These are phyloP conservation scores for Denticeps clupeoides DNA, from an alignment of 2,797 vertebrate genomes.

Conservation along the genomic window DNA sequence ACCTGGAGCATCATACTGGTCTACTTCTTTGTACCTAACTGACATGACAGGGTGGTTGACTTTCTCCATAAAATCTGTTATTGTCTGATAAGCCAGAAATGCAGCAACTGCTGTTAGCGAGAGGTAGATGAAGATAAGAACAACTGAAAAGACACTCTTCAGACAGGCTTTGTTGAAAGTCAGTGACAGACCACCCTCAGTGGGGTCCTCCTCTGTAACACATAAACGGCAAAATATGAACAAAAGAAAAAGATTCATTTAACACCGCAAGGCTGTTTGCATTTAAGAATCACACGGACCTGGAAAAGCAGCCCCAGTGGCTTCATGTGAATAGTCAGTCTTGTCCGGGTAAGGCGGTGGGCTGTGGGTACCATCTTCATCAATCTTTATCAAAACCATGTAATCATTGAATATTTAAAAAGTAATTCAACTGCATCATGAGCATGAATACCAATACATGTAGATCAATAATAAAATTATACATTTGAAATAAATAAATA, in stretches of 20 bases:
- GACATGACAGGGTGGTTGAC: slow-evolving; percentile 93
- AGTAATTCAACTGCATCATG: too few relatives aligned
- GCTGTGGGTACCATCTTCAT: slow-evolving; percentile 58
- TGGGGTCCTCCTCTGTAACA: slow-evolving; percentile 56
- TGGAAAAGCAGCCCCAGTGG: slow-evolving; percentile 47
- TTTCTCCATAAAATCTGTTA: slow-evolving; percentile 84
- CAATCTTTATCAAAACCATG: slow-evolving; percentile 23
- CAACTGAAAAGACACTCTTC: slow-evolving; percentile 83
- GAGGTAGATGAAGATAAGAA: slow-evolving; percentile 88
- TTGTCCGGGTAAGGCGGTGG: slow-evolving; percentile 30
- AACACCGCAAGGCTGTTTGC: not conserved
- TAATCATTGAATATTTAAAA: too few relatives aligned
- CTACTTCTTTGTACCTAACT: slow-evolving; percentile 87
- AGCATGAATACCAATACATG: too few relatives aligned
- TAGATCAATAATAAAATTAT: too few relatives aligned
- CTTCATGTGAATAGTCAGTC: slow-evolving; percentile 44
- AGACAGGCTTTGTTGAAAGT: slow-evolving; percentile 82
- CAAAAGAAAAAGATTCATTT: not conserved
- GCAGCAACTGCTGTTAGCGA: slow-evolving; percentile 78
- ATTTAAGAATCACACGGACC: slow-evolving; percentile 44
- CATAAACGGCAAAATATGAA: not conserved
- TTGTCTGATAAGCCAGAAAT: slow-evolving; percentile 93
- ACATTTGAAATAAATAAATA: too few relatives aligned
- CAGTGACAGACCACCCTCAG: slow-evolving; percentile 42
- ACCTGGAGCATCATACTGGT: slow-evolving; percentile 80